Base-by-base conservation (phyloP, 2,888 invertebrate genomes). In the Hermaeophaga mercurialis region DNA sequence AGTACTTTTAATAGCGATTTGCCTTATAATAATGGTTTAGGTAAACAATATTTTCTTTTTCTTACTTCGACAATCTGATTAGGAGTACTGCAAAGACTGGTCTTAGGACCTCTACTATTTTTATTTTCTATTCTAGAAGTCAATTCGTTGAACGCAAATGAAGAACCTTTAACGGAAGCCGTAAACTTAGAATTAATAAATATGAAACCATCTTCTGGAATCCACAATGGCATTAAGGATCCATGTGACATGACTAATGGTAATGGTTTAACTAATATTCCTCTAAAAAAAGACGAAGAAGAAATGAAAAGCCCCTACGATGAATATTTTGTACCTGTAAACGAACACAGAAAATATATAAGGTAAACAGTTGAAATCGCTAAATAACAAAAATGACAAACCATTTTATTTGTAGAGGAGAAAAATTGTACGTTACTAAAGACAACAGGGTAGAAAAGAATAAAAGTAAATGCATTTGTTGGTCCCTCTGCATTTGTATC, bases 251-350 rank as follows among this genome's bases (percentile, higher is more conserved):
- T 65, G 53, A 36, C 58, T 5, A 75, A 75, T 47, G 78, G 77
- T 12, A 43, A 26, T 7, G 12, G 12, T 24, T 43, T 78, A 41
- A 78, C 73, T 22, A 75, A 75, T 14, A 81, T 83, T 50, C 82
- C 83, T 1, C 72, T 80, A 39, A 88, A 87, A 75, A 87, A 85
- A 73, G 86, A 85, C 55, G 83, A 83, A 3, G 85, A 86, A 62
- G 85, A 84, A 64, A 80, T 85, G 15, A 81, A 83, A 26, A 88
- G 88, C 74, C 87, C 88, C 3, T 90, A 90, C 75, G 90, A 90
- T 70, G 90, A 91, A 70, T 91, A 91, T 77, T 91, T 91, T 75
- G 90, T 91, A 60, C 90, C 91, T 22, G 90, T 91, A 62, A 90
- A 91, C 74, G 89, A 90, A 73, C 90, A 90, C 76, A 85, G 87